These are phyloP conservation scores for Stenotaenia linearis DNA, from an alignment of 2,888 invertebrate genomes.

Conservation along the genomic window DNA sequence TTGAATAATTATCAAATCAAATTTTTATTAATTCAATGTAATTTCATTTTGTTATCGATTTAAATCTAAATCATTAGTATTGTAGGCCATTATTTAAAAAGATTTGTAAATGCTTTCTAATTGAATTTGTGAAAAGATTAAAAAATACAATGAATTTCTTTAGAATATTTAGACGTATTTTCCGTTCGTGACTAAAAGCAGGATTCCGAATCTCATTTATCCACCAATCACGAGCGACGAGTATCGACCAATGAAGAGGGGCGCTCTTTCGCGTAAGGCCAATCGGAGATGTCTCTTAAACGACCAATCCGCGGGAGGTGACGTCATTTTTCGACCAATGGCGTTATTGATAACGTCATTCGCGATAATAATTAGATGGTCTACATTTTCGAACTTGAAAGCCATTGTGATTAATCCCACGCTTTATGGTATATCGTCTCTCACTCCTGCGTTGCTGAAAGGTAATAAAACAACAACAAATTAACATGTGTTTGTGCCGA, in stretches of 20 bases:
- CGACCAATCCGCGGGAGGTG: neutral
- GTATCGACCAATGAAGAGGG: neutral
- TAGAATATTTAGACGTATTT: neutral
- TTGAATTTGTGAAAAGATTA: neutral
- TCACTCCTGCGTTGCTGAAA: neutral
- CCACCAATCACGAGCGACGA: neutral
- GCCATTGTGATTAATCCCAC: slow-evolving; percentile 5
- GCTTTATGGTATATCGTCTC: neutral
- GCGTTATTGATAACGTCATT: neutral
- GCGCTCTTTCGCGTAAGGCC: neutral
- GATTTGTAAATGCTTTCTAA: neutral
- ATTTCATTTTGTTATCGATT: neutral
- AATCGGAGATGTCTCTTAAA: neutral
- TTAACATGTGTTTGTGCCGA: neutral
- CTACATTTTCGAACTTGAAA: neutral
- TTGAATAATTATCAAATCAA: neutral
- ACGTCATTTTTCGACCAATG: neutral
- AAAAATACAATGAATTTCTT: neutral
- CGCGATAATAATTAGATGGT: neutral
- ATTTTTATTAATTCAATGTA: neutral
- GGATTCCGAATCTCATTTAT: neutral
- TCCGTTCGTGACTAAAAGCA: neutral
- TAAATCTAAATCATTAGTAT: neutral
- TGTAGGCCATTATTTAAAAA: neutral
- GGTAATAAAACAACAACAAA: slow-evolving; percentile 3